Percentiles rank a stretch among this genome's conserved stretches.
Conservation (phyloP, 2,113 vertebrate genomes). For the Istiophorus platypterus region DNA sequence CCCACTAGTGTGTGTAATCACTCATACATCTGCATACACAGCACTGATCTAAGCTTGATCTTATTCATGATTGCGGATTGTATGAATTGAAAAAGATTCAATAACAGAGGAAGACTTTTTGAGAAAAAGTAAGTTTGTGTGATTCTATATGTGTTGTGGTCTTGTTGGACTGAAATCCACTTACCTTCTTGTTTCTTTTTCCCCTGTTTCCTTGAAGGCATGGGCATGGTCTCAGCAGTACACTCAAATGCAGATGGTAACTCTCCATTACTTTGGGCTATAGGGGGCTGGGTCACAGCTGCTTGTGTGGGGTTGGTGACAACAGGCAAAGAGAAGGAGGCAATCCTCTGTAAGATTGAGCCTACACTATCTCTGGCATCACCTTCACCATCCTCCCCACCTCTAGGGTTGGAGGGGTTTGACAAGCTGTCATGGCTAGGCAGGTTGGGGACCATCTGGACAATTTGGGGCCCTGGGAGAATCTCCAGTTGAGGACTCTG, state of each 20-base stretch:
- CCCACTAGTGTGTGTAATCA: not conserved
- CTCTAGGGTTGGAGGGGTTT: conserved; percentile 55
- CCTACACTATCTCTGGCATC: conserved; percentile 70
- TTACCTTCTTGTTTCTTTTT: conserved; percentile 77
- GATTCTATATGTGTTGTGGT: not conserved
- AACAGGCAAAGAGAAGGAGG: conserved; percentile 75
- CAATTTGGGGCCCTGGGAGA: conserved; percentile 74
- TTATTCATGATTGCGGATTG: not conserved
- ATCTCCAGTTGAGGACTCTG: conserved; percentile 72
- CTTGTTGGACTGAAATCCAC: not conserved
- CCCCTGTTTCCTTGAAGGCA: conserved; percentile 28
- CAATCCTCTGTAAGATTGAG: conserved; percentile 80
- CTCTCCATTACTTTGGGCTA: conserved; percentile 48
- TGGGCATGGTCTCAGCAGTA: not conserved
- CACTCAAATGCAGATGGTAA: not conserved
- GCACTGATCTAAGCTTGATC: not conserved
- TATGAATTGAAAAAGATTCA: not conserved
- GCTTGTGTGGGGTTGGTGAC: conserved; percentile 8
- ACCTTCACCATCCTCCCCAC: conserved; percentile 21
- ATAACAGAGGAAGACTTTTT: no score
- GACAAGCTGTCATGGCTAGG: conserved; percentile 48
- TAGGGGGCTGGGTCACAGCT: conserved; percentile 11
- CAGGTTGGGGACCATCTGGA: conserved; percentile 56
- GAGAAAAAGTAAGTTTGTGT: no score
- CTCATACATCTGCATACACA: not conserved